Percentiles rank a stretch among this genome's conserved stretches.
Evolutionary conservation across 2,888 invertebrate genomes (phyloP).

Genomic region (Sarcophaga carnaria): DNA sequence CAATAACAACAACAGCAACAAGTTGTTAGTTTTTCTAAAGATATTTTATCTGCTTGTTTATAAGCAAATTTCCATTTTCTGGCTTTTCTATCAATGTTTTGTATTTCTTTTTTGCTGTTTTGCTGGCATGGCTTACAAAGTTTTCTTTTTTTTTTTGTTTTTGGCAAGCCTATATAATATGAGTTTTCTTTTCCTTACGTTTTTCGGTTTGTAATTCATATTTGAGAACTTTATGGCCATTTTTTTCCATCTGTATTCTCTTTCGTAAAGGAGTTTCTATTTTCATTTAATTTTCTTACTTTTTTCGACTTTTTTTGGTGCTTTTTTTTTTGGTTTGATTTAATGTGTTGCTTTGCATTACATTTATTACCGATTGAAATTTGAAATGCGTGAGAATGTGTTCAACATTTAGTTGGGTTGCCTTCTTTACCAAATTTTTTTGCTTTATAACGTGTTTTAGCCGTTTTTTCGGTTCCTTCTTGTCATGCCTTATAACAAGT

Average conservation of each 20-base stretch:
- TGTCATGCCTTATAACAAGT: conserved; percentile 26
- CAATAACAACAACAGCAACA: conserved; percentile 63
- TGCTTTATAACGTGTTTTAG: conserved; percentile 8
- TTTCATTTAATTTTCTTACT: background rate
- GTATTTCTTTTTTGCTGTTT: background rate
- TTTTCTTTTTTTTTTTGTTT: background rate
- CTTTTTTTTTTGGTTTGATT: conserved; percentile 75
- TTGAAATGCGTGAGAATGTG: conserved; percentile 81
- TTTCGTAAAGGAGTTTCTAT: conserved; percentile 12
- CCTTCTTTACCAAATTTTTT: background rate
- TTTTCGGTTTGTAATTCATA: conserved; percentile 46
- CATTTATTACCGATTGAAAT: conserved; percentile 81
- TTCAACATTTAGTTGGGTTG: conserved; percentile 70
- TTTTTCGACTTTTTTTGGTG: conserved; percentile 2
- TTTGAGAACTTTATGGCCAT: conserved; percentile 57
- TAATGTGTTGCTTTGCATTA: conserved; percentile 81
- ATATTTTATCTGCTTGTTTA: conserved; percentile 65
- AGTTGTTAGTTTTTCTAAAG: conserved; percentile 66
- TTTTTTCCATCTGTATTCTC: conserved; percentile 16
- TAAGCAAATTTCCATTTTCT: conserved; percentile 56
- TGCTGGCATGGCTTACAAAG: too few relatives aligned
- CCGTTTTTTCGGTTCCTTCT: background rate
- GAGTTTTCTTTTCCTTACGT: background rate
- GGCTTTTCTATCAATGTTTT: background rate
- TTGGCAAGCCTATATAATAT: conserved; percentile 33